Percentiles rank a stretch among this genome's conserved stretches.
Conservation (phyloP, 2,888 invertebrate genomes). For the Drosophila prolongata region DNA sequence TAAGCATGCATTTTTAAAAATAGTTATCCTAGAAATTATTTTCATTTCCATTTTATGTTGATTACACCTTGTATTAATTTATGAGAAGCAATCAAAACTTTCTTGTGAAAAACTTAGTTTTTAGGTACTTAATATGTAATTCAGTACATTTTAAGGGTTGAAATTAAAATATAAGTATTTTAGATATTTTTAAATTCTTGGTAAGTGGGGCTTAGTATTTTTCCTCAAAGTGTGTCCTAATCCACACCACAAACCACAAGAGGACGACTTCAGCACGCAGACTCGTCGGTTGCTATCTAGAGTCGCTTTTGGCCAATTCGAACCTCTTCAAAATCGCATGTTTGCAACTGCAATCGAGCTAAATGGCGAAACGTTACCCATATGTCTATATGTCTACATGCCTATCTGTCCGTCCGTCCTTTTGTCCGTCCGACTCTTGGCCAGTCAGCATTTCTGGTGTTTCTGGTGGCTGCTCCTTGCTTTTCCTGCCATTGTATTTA, state of each 20-base stretch:
- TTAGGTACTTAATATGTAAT: too few species aligned
- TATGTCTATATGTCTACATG: slow-evolving; percentile 63
- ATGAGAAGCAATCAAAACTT: too few species aligned
- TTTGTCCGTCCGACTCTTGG: slow-evolving; percentile 23
- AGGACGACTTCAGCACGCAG: slow-evolving; percentile 47
- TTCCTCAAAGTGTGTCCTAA: slow-evolving; percentile 17
- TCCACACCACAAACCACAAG: slow-evolving; percentile 32
- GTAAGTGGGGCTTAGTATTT: neutral
- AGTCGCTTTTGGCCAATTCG: slow-evolving; percentile 66
- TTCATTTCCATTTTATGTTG: too few species aligned
- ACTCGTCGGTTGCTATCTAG: slow-evolving; percentile 34
- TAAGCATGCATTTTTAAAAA: too few species aligned
- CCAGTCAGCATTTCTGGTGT: slow-evolving; percentile 20
- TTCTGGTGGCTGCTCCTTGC: slow-evolving; percentile 45
- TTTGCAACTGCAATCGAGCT: slow-evolving; percentile 81
- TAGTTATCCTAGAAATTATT: too few species aligned
- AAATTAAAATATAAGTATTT: too few species aligned
- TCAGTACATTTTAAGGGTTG: too few species aligned
- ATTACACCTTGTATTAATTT: too few species aligned
- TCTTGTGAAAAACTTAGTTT: too few species aligned
- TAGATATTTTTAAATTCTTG: neutral
- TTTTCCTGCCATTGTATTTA: slow-evolving; percentile 71
- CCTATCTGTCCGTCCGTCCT: slow-evolving; percentile 34
- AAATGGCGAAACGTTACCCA: slow-evolving; percentile 77
- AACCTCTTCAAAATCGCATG: slow-evolving; percentile 80